Conservation (phyloP, 2,797 vertebrate species). For the Enteromius treurensis region DNA sequence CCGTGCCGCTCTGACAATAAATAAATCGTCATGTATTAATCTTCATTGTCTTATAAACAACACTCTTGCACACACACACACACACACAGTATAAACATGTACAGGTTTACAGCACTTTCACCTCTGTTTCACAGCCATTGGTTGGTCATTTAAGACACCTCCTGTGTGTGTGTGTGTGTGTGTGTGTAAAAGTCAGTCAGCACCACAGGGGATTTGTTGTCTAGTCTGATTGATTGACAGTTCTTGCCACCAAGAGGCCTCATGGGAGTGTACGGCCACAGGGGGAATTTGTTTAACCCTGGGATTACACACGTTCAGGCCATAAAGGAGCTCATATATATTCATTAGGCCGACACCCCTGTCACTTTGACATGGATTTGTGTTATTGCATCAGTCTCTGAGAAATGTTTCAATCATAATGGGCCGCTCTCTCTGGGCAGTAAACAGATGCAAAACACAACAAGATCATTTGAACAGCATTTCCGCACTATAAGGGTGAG, state of each 20-base stretch:
- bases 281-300: constrained; percentile 50
- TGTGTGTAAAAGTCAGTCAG: background rate
- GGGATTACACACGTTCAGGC: constrained; percentile 35
- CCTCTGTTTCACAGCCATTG: background rate
- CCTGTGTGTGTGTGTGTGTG: background rate
- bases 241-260: constrained; percentile 40
- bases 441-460: background rate
- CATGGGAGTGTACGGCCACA: constrained; percentile 32
- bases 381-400: constrained; percentile 41
- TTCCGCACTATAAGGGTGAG: background rate
- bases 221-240: constrained; percentile 62
- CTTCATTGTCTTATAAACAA: background rate
- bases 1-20: background rate
- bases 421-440: background rate
- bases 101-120: constrained; percentile 4
- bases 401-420: constrained; percentile 42
- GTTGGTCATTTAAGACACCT: background rate
- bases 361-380: constrained; percentile 42
- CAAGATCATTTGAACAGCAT: background rate
- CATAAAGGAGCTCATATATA: constrained; percentile 55
- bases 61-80: background rate
- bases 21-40: constrained; percentile 3
- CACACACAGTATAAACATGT: background rate
- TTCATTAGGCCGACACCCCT: constrained; percentile 45
- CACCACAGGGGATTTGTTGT: constrained; percentile 43